phyloP scores from a whole-genome alignment of 37 sponge, comb jelly and placozoan genomes.

The Theonella swinhoei region DNA sequence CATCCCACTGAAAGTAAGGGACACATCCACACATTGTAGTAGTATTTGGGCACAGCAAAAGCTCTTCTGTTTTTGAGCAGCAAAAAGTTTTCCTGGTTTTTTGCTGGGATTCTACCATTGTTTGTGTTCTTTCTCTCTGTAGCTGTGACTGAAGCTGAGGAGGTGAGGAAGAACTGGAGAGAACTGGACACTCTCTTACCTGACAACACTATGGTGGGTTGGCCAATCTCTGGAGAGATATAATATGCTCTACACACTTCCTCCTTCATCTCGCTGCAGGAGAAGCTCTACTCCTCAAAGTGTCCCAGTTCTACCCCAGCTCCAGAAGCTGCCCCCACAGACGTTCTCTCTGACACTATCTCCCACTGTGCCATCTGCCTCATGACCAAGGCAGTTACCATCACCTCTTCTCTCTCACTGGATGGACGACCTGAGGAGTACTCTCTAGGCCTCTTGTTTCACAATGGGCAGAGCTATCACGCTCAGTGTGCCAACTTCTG shows the following conservation, averaged over 20 bases:
- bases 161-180: slow-evolving; percentile 20
- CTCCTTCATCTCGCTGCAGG: neutral
- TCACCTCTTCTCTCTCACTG: slow-evolving; percentile 22
- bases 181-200: slow-evolving; percentile 1
- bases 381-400: slow-evolving; percentile 10
- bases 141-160: neutral
- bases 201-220: slow-evolving; percentile 40
- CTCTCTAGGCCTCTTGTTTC: slow-evolving; percentile 19
- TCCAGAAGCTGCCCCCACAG: neutral
- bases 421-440: slow-evolving; percentile 23
- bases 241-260: too few species aligned
- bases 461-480: slow-evolving; percentile 42
- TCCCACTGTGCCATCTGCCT: slow-evolving; percentile 51
- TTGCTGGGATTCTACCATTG: too few species aligned
- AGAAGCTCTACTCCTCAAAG: slow-evolving; percentile 12
- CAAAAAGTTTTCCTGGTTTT: too few species aligned
- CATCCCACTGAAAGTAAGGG: neutral
- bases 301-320: neutral
- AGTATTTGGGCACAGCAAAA: too few species aligned
- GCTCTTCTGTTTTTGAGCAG: too few species aligned
- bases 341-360: slow-evolving; percentile 53
- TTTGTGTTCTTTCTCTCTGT: neutral
- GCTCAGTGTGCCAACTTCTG: slow-evolving; percentile 56
- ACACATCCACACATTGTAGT: neutral
- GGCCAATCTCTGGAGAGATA: neutral